Conservation (phyloP, 2,888 invertebrate species). For the Chrysolina haemoptera region DNA sequence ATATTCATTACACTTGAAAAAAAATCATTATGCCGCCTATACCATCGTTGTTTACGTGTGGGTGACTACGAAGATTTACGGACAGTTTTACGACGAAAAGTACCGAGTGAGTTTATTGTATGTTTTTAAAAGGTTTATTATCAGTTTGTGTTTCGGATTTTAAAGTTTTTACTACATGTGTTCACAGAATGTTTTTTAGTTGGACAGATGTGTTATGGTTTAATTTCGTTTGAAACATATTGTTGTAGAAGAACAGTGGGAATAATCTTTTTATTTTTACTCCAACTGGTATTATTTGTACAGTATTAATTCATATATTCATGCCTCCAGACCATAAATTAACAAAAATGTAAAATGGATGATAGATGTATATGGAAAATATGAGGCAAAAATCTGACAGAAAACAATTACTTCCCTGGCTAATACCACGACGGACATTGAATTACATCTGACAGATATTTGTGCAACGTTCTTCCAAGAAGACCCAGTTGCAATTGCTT, state of each 20-base stretch:
- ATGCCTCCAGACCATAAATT: too few relatives aligned
- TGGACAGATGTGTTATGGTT: conserved; percentile 8
- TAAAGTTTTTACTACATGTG: conserved; percentile 18
- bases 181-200: conserved; percentile 24
- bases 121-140: conserved; percentile 24
- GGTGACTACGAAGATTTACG: conserved; percentile 10
- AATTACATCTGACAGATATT: too few relatives aligned
- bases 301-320: too few relatives aligned
- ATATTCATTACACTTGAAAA: neutral
- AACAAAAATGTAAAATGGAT: too few relatives aligned
- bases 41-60: conserved; percentile 22
- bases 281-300: too few relatives aligned
- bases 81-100: conserved; percentile 25
- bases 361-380: too few relatives aligned
- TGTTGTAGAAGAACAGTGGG: neutral
- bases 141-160: conserved; percentile 18
- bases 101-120: conserved; percentile 11
- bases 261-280: too few relatives aligned
- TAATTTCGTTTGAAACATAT: neutral
- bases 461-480: too few relatives aligned
- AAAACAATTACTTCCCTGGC: too few relatives aligned
- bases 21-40: conserved; percentile 20
- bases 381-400: too few relatives aligned
- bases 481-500: too few relatives aligned
- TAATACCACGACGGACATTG: too few relatives aligned